Evolutionary conservation across 2,888 invertebrate species (phyloP), one percentile per base, ranked within the genome.

Genomic region (Eupsilia transversa): DNA sequence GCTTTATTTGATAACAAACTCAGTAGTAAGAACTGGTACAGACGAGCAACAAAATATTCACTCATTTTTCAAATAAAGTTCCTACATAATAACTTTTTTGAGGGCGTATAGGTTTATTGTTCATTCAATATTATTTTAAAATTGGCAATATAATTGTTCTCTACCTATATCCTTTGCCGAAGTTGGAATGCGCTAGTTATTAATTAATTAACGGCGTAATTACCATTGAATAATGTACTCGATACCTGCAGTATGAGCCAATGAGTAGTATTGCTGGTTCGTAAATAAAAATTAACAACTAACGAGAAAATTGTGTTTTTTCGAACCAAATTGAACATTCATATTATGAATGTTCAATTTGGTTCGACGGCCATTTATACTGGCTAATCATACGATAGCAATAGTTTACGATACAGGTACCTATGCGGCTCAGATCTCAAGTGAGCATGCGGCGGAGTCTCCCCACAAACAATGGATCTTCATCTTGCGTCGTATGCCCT

Each of bases 181-280:
- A 54, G 78, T 63, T 82, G 49, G 38, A 52, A 82, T 61, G 65
- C 60, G 14, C 77, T 57, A 41, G 79, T 60, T 59, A 52, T 73
- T 61, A 12, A 66, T 79, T 82, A 57, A 79, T 79, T 82, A 79
- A 57, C 23, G 59, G 35, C 60, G 63, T 82, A 54, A 82, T 79
- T 79, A 71, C 57, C 17, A 20, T 52, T 59, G 71, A 66, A 72
- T 83, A 82, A 72, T 64, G 33, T 27, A 67, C 63, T 61, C 67
- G 30, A 61, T 79, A 69, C 60, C 59, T 82, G 70, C 56, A 70
- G n/a, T 61, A 12, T 60, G 41, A 43, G 38, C 43, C 64, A 60
- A 52, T 70, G 64, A 43, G 33, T 54, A 27, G 14, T 30, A 52
- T 46, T 63, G 38, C 46, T 64, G 63, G 30, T 60, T 38, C 27